Evolutionary conservation across 2,113 vertebrate species (phyloP).

Genomic region (Apaloderma vittatum): DNA sequence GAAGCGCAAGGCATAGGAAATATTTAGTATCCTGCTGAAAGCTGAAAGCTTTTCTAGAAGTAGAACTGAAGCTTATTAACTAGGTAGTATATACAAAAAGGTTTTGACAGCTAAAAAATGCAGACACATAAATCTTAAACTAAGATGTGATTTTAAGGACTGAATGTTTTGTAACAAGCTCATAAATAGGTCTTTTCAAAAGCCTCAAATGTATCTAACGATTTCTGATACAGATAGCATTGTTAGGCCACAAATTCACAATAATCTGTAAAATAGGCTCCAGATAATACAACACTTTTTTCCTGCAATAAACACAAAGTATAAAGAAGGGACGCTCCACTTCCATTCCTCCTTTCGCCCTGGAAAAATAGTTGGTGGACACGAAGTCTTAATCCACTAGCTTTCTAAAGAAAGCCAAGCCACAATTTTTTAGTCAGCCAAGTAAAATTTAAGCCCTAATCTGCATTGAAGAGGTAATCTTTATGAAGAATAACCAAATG

Average conservation of each 20-base stretch:
- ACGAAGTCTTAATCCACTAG: not conserved
- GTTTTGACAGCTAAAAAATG: not conserved
- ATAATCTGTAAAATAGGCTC: not conserved
- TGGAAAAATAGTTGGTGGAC: not conserved
- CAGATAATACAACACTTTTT: not conserved
- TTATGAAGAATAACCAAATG: not conserved
- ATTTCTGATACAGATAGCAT: not conserved
- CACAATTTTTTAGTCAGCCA: not conserved
- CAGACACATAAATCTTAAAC: not conserved
- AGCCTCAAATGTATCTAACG: not conserved
- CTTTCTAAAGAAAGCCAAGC: not conserved
- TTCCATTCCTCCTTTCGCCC: not conserved
- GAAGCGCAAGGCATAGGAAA: not conserved
- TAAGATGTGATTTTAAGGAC: not conserved
- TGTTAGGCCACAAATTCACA: not conserved
- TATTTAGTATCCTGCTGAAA: not conserved
- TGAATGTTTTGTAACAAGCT: not conserved
- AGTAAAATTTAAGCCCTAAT: not conserved
- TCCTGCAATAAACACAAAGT: not conserved
- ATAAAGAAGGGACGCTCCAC: not conserved
- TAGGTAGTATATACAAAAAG: not conserved
- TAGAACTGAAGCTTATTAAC: not conserved
- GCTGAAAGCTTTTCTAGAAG: not conserved
- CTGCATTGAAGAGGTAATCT: not conserved
- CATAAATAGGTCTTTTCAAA: not conserved